phyloP scores from a whole-genome alignment of 2,113 vertebrate species.

The Meleagris gallopavo region DNA sequence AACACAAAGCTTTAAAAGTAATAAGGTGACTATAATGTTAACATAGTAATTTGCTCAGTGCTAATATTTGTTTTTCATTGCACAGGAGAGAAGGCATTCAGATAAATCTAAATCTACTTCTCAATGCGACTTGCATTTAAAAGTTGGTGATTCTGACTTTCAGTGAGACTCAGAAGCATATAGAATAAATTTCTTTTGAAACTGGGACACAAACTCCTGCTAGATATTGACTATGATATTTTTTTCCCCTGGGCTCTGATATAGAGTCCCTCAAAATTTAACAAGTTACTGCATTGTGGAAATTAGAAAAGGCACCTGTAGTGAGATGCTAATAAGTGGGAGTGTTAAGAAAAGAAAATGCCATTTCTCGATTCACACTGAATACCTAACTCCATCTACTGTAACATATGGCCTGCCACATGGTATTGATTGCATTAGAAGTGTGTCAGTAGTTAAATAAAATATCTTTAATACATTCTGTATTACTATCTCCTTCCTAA shows the following conservation, averaged over 20 bases:
- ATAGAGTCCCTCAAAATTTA: neutral
- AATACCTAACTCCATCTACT: neutral
- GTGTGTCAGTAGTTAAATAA: neutral
- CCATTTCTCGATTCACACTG: slow-evolving; percentile 6
- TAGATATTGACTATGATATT: neutral
- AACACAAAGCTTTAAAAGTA: neutral
- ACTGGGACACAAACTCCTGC: neutral
- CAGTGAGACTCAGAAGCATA: neutral
- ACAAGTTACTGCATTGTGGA: neutral
- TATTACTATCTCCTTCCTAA: slow-evolving; percentile 7
- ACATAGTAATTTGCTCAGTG: neutral
- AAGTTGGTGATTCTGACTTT: neutral
- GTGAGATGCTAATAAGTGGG: neutral
- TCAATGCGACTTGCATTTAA: neutral
- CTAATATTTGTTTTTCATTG: neutral
- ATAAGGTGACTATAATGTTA: neutral
- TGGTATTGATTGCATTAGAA: slow-evolving; percentile 33
- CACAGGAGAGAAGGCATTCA: neutral
- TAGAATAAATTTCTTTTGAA: neutral
- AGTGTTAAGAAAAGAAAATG: neutral
- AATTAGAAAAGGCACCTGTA: neutral
- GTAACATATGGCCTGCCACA: neutral
- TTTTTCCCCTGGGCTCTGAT: neutral
- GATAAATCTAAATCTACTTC: neutral
- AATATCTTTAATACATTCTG: slow-evolving; percentile 23